These are phyloP conservation scores for Parus major DNA, from an alignment of 2,113 vertebrate species.

Conservation along the genomic window DNA sequence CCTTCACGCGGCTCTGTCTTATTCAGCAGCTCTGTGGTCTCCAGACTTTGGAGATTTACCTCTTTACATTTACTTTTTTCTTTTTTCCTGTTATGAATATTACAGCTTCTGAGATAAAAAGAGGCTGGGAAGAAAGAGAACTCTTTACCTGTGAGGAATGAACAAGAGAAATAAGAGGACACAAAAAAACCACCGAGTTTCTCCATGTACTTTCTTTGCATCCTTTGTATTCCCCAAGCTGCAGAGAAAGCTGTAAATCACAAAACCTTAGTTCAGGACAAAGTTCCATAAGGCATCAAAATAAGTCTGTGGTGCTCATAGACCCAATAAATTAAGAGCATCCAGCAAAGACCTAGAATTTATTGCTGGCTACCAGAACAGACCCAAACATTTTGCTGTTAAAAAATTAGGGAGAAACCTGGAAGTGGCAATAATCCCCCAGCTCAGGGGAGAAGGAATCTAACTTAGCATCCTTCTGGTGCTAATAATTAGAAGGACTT, in stretches of 20 bases:
- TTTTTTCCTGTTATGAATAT: neutral
- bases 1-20: neutral
- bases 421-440: neutral
- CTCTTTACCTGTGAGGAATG: neutral
- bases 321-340: neutral
- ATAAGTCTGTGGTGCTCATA: neutral
- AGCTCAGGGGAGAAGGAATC: neutral
- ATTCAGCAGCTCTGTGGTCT: constrained; percentile 1
- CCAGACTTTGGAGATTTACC: neutral
- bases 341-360: neutral
- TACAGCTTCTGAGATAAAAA: constrained; percentile 16
- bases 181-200: neutral
- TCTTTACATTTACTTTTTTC: neutral
- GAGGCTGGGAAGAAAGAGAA: neutral
- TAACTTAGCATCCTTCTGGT: neutral
- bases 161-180: neutral
- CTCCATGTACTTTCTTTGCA: neutral
- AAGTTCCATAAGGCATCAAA: neutral
- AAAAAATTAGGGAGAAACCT: neutral
- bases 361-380: neutral
- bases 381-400: neutral
- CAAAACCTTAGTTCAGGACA: neutral
- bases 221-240: neutral
- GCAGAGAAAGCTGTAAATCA: neutral
- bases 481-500: constrained; percentile 13